Percentiles rank a stretch among this genome's conserved stretches.
Conservation (phyloP, 2,888 invertebrate species). For the Lepidonotus clava region DNA sequence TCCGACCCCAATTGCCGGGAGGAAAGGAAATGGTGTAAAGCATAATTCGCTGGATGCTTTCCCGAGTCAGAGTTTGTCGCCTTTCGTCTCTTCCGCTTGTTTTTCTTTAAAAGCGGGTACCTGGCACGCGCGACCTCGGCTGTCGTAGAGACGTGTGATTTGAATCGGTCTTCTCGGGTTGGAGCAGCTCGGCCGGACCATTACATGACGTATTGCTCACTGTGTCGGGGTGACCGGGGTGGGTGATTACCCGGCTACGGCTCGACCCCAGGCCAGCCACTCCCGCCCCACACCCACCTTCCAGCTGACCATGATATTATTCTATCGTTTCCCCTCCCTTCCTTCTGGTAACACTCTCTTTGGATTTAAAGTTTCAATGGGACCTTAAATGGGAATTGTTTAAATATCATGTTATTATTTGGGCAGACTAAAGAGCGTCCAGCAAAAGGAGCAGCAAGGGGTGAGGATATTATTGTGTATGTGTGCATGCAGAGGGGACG, state of each 20-base stretch:
- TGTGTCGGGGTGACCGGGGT: not conserved
- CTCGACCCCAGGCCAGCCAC: not conserved
- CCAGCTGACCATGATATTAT: not conserved
- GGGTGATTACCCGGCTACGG: not conserved
- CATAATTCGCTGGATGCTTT: not conserved
- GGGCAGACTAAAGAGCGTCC: no score
- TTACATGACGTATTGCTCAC: conserved; percentile 13
- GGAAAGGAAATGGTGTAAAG: not conserved
- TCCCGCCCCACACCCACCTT: not conserved
- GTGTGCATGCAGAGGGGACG: no score
- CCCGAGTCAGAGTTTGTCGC: not conserved
- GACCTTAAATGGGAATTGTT: no score
- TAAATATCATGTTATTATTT: no score
- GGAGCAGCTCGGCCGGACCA: not conserved
- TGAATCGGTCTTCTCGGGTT: not conserved
- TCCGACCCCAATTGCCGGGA: not conserved
- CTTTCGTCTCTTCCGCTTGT: not conserved
- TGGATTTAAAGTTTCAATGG: not conserved
- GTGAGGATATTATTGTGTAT: no score
- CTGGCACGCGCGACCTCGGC: not conserved
- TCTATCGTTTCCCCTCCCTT: no score
- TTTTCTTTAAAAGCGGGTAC: not conserved
- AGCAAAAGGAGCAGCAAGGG: no score
- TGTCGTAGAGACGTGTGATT: not conserved
- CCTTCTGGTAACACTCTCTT: not conserved